These are phyloP conservation scores for Embiotoca jacksoni DNA, from an alignment of 2,113 vertebrate species.

Conservation along the genomic window DNA sequence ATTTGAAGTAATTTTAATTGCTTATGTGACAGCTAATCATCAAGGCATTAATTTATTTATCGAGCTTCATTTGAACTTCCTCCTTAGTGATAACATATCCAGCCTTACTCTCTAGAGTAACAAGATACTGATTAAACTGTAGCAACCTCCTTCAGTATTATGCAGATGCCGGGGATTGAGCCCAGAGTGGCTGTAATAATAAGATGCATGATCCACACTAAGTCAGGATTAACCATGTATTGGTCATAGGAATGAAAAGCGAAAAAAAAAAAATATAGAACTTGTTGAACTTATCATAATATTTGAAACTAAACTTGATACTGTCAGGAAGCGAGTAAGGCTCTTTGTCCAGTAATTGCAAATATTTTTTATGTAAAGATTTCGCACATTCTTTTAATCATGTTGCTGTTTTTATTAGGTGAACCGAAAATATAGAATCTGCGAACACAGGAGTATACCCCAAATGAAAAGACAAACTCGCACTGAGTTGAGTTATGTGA, in stretches of 20 bases:
- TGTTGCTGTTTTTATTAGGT: conserved; percentile 39
- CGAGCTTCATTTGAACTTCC: conserved; percentile 84
- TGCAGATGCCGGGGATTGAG: conserved; percentile 79
- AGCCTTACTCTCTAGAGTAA: conserved; percentile 83
- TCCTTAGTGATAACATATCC: conserved; percentile 86
- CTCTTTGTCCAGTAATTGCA: conserved; percentile 17
- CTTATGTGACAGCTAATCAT: conserved; percentile 86
- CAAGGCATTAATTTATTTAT: conserved; percentile 86
- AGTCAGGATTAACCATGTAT: conserved; percentile 61
- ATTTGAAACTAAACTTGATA: conserved; percentile 35
- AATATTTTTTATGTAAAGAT: conserved; percentile 13
- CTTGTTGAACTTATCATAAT: conserved; percentile 67
- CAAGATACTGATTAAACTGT: conserved; percentile 85
- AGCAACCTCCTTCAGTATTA: conserved; percentile 83
- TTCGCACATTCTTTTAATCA: conserved; percentile 49
- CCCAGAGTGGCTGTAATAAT: conserved; percentile 79
- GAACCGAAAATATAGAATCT: conserved; percentile 24
- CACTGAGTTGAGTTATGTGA: conserved; percentile 77
- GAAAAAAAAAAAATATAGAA: conserved; percentile 28
- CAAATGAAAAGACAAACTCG: conserved; percentile 74
- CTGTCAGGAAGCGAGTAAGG: not conserved
- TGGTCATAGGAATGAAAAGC: conserved; percentile 43
- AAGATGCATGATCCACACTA: conserved; percentile 75
- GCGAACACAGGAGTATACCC: conserved; percentile 26
- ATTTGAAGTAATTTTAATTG: conserved; percentile 85